Evolutionary conservation across 2,797 vertebrate genomes (phyloP), one percentile per base, ranked within the genome.

Genomic region (Acipenser ruthenus): DNA sequence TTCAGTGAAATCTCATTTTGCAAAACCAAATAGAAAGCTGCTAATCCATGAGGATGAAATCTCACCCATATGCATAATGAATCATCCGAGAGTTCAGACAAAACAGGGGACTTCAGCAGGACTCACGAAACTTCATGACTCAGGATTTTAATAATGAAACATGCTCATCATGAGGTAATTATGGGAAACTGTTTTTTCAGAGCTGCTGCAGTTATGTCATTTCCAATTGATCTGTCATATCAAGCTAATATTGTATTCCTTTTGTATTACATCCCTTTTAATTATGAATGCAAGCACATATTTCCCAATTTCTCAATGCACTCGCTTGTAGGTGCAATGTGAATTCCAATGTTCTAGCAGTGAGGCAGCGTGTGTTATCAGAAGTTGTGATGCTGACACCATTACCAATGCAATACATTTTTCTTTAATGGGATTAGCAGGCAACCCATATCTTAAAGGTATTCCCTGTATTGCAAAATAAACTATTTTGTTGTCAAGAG

Each of bases 11-110:
- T 60, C 64, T 66, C 60, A 64, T 72, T 69, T 69, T 69, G 60
- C 49, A 50, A 61, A 10, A 65, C 64, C 56, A 69, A 69, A 63
- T 60, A 50, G 67, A 64, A 52, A 58, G 55, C 0, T 12, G 60
- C 52, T 69, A 69, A 66, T 72, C 55, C 64, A 23, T 13, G 37
- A 62, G 61, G 59, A 66, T 66, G 60, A 66, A 64, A 66, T 62
- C 8, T 50, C 49, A 23, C 7, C 50, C 13, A 49, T 52, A 10
- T 65, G 70, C 49, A 65, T 23, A 68, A 60, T 56, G 53, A 53
- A 48, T 67, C 37, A 61, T 50, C 63, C 60, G 51, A 50, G 9
- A 71, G 52, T 47, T n/a, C 12, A 51, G n/a, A 50, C 10, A 62
- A 62, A 62, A 62, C 18, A 62, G 8, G 10, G 8, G 6, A 62